Conservation (phyloP, 1,140 invertebrate species). For the Hycleus phaleratus region DNA sequence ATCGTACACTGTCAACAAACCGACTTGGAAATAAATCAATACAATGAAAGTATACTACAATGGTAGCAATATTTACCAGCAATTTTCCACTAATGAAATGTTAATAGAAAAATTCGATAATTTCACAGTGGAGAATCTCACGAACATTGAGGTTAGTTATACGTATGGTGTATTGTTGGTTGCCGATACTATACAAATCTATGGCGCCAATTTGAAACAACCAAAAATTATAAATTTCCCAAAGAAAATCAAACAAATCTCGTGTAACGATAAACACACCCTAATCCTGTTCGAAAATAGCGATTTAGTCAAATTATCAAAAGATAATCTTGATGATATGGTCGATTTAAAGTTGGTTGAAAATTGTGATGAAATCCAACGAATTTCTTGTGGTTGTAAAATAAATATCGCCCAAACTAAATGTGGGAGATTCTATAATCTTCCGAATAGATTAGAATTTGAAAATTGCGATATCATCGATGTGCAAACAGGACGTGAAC, state of each 20-base stretch:
- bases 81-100: conserved; percentile 18
- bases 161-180: conserved; percentile 7
- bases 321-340: no score
- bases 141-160: conserved; percentile 16
- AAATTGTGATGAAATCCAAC: conserved; percentile 22
- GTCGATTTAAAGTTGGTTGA: no score
- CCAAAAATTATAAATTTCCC: not conserved
- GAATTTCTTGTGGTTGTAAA: conserved; percentile 41
- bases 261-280: conserved; percentile 19
- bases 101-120: conserved; percentile 20
- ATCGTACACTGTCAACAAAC: conserved; percentile 13
- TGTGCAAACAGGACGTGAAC: conserved; percentile 70
- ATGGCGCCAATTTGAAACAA: conserved; percentile 1
- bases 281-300: conserved; percentile 9
- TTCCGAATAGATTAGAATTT: conserved; percentile 51
- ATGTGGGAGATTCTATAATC: conserved; percentile 49
- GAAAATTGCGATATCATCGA: conserved; percentile 50
- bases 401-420: conserved; percentile 44
- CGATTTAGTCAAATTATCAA: conserved; percentile 7
- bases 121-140: conserved; percentile 6
- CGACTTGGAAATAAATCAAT: conserved; percentile 25
- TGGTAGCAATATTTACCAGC: conserved; percentile 31
- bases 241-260: conserved; percentile 16
- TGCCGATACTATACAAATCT: conserved; percentile 1
- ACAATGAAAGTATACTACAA: conserved; percentile 30